These are phyloP conservation scores for Oenanthe melanoleuca DNA, from an alignment of 2,113 vertebrate species.

Conservation along the genomic window DNA sequence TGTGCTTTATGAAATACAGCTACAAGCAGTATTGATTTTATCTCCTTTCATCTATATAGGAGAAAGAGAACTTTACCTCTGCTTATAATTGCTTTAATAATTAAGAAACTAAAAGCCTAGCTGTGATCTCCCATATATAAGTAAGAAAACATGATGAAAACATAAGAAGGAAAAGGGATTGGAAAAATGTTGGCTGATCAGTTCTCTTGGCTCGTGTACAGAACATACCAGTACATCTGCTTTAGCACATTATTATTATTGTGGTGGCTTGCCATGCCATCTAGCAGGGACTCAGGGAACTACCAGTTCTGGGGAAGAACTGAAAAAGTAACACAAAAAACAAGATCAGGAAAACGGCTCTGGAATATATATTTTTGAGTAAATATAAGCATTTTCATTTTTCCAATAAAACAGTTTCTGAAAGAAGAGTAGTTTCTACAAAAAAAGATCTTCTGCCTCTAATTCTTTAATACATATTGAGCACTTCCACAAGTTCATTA, in stretches of 20 bases:
- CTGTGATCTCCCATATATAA: not conserved
- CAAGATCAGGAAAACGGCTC: not conserved
- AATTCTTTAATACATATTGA: not conserved
- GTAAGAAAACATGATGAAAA: not conserved
- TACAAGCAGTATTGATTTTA: not conserved
- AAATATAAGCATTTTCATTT: not conserved
- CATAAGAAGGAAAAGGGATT: not conserved
- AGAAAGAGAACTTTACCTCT: not conserved
- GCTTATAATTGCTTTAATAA: conserved; percentile 2
- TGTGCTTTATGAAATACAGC: conserved; percentile 6
- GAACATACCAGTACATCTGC: not conserved
- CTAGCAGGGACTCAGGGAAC: conserved; percentile 65
- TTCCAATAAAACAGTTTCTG: not conserved
- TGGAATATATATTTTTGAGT: not conserved
- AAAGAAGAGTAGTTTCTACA: not conserved
- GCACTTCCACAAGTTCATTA: not conserved
- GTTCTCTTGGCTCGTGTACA: not conserved
- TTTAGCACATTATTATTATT: conserved; percentile 30
- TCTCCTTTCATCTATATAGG: not conserved
- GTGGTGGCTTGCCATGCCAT: conserved; percentile 68
- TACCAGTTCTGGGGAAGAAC: not conserved
- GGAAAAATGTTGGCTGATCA: not conserved
- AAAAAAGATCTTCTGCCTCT: not conserved
- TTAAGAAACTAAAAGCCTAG: not conserved
- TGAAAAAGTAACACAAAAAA: not conserved